A percentile compares a stretch with the other conserved stretches of the same genome.
phyloP scores from a whole-genome alignment of 64 coral and sea anemone genomes.

The Porites australiensis region DNA sequence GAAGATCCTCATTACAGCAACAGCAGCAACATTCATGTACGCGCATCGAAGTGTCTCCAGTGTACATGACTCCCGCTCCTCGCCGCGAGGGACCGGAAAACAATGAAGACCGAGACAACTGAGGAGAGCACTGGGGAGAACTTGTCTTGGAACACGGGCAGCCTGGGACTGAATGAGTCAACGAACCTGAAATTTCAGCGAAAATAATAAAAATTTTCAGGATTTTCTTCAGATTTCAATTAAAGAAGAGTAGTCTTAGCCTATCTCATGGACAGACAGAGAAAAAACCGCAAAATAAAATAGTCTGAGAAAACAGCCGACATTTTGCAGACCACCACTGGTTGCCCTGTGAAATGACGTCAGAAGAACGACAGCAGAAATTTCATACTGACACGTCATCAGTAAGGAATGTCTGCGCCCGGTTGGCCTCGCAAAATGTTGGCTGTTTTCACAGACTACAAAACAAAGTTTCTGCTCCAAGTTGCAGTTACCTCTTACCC shows the following conservation, averaged over 20 bases:
- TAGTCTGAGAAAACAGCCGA: too few species aligned
- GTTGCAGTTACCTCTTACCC: conserved; percentile 1
- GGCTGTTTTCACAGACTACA: too few species aligned
- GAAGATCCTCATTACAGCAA: conserved; percentile 65
- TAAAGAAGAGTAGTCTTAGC: too few species aligned
- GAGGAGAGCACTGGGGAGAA: conserved; percentile 57
- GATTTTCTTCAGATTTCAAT: too few species aligned
- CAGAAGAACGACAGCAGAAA: too few species aligned
- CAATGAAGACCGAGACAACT: conserved; percentile 20
- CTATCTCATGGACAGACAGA: too few species aligned
- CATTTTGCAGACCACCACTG: too few species aligned
- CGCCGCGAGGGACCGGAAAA: conserved; percentile 22
- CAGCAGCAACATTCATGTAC: conserved; percentile 35
- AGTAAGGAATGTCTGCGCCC: too few species aligned
- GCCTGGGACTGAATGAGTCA: conserved; percentile 24
- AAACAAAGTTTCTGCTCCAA: neutral
- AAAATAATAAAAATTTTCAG: neutral
- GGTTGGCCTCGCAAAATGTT: too few species aligned
- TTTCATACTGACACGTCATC: too few species aligned
- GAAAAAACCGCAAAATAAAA: too few species aligned
- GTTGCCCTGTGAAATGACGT: too few species aligned
- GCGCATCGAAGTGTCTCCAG: neutral
- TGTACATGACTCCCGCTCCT: neutral
- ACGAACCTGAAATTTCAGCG: neutral
- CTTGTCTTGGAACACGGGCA: conserved; percentile 22